Evolutionary conservation across 2,888 invertebrate genomes (phyloP).

Genomic region (Epinotia nisella): DNA sequence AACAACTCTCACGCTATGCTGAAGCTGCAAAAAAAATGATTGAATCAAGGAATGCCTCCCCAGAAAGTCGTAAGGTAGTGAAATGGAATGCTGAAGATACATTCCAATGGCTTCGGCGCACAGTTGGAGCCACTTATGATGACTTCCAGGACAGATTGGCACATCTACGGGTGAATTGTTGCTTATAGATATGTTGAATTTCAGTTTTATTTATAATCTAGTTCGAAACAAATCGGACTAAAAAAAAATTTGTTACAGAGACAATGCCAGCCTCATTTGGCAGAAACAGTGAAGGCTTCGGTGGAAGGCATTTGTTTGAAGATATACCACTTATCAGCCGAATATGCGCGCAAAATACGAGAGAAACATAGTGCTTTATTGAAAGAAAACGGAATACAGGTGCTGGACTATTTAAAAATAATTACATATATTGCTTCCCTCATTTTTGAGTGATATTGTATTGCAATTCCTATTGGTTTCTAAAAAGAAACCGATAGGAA

Average conservation of each 20-base stretch:
- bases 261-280: slow-evolving; percentile 98
- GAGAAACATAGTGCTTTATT: slow-evolving; percentile 93
- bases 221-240: neutral
- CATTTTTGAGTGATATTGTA: neutral
- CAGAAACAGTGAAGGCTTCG: slow-evolving; percentile 96
- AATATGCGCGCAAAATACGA: slow-evolving; percentile 95
- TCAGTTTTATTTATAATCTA: slow-evolving; percentile 17
- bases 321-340: slow-evolving; percentile 95
- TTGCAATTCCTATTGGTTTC: neutral
- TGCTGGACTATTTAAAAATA: slow-evolving; percentile 47
- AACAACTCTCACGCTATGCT: slow-evolving; percentile 96
- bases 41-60: slow-evolving; percentile 95
- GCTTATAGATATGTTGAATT: slow-evolving; percentile 46
- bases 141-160: slow-evolving; percentile 95
- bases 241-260: slow-evolving; percentile 77
- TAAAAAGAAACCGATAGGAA: no score
- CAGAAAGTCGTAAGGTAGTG: slow-evolving; percentile 97
- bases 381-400: slow-evolving; percentile 93
- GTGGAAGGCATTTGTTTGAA: slow-evolving; percentile 98
- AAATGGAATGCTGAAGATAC: slow-evolving; percentile 99
- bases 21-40: slow-evolving; percentile 99
- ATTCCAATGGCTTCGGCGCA: slow-evolving; percentile 96
- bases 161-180: slow-evolving; percentile 88
- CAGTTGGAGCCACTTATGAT: slow-evolving; percentile 96
- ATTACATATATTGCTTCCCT: neutral